These are phyloP conservation scores for Holacanthella duospinosa DNA, from an alignment of 2,888 invertebrate species.

Conservation along the genomic window DNA sequence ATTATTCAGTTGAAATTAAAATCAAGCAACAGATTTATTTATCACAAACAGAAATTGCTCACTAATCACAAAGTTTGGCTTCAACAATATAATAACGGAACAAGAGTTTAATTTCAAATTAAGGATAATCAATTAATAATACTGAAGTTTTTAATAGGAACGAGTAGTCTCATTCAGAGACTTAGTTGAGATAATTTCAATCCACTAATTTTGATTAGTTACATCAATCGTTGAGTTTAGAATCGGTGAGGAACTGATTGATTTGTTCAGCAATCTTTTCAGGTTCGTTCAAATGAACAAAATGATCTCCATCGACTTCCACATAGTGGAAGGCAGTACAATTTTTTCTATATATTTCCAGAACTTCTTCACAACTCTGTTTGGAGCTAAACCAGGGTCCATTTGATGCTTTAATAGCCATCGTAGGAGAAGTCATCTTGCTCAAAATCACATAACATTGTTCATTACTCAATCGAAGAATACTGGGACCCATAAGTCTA, in stretches of 20 bases:
- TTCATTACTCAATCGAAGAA: conserved; percentile 50
- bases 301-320: conserved; percentile 35
- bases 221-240: too few species aligned
- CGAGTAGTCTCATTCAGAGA: too few species aligned
- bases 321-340: conserved; percentile 27
- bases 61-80: too few species aligned
- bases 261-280: conserved; percentile 21
- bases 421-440: conserved; percentile 41
- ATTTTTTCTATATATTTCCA: conserved; percentile 27
- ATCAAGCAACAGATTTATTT: too few species aligned
- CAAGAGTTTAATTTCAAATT: too few species aligned
- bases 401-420: conserved; percentile 40
- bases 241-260: conserved; percentile 27
- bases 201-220: too few species aligned
- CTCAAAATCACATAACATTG: conserved; percentile 45
- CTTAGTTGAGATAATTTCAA: too few species aligned
- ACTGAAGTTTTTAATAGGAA: too few species aligned
- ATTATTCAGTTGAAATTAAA: too few species aligned
- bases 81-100: too few species aligned
- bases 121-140: too few species aligned
- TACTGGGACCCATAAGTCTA: conserved; percentile 26
- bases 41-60: too few species aligned
- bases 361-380: conserved; percentile 18
- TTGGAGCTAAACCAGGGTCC: conserved; percentile 32
- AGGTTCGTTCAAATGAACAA: conserved; percentile 36